Evolutionary conservation across 2,113 vertebrate genomes (phyloP).

Genomic region (Rhinogobius similis): DNA sequence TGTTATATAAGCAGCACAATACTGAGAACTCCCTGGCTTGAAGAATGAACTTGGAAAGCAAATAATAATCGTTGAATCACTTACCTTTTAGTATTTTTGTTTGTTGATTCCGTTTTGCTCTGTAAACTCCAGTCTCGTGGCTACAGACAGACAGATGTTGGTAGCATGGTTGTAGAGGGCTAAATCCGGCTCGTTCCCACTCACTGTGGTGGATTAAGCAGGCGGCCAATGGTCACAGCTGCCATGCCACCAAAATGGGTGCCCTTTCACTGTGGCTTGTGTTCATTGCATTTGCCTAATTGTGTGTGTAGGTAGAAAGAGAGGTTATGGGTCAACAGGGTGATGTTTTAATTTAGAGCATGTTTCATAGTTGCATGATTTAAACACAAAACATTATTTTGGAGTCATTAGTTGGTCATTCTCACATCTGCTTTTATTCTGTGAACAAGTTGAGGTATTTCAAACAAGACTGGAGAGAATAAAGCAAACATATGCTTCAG

Average conservation of each 20-base stretch:
- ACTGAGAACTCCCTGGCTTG: constrained; percentile 32
- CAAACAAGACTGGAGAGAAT: neutral
- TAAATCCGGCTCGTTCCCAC: constrained; percentile 76
- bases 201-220: constrained; percentile 76
- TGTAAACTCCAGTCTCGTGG: constrained; percentile 45
- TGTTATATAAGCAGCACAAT: constrained; percentile 49
- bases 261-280: constrained; percentile 32
- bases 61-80: constrained; percentile 26
- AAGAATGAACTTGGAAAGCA: neutral
- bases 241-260: constrained; percentile 62
- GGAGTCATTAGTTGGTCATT: neutral
- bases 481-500: neutral
- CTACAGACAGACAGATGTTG: constrained; percentile 73
- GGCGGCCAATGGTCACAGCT: constrained; percentile 75
- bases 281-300: constrained; percentile 12
- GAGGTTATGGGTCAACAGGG: neutral
- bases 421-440: neutral
- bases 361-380: neutral
- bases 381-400: neutral
- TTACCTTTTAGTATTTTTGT: constrained; percentile 49
- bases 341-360: neutral
- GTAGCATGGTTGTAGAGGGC: constrained; percentile 57
- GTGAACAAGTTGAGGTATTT: neutral
- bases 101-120: constrained; percentile 9
- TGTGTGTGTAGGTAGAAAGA: constrained; percentile 7